phyloP scores from a whole-genome alignment of 2,888 invertebrate species.

The Ennomos erosarius region DNA sequence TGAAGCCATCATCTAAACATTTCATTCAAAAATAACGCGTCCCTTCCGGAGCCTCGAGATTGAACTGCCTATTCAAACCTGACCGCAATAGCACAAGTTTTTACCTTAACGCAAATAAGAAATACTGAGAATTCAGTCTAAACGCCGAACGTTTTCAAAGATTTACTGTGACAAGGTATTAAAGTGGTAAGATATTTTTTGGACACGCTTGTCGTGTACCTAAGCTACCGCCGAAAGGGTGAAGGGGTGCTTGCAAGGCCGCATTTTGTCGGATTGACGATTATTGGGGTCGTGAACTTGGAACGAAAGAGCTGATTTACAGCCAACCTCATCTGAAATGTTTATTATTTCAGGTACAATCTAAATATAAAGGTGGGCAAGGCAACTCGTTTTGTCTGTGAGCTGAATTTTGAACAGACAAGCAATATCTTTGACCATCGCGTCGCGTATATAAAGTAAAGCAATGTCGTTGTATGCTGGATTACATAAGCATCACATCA shows the following conservation, averaged over 20 bases:
- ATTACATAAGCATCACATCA: too few species aligned
- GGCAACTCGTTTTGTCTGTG: constrained; percentile 4
- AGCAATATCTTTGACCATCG: not conserved
- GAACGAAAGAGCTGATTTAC: constrained; percentile 55
- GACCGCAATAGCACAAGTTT: constrained; percentile 12
- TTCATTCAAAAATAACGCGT: constrained; percentile 67
- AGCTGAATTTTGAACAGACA: not conserved
- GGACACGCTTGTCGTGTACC: constrained; percentile 17
- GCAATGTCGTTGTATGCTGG: too few species aligned
- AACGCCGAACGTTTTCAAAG: not conserved
- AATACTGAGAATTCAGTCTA: not conserved
- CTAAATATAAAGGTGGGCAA: constrained; percentile 7
- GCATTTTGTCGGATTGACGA: constrained; percentile 62
- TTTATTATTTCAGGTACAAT: constrained; percentile 46
- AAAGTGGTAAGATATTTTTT: constrained; percentile 12
- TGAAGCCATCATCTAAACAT: constrained; percentile 48
- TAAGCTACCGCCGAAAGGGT: constrained; percentile 53
- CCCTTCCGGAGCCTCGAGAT: constrained; percentile 58
- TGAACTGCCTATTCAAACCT: constrained; percentile 58
- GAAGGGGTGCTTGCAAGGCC: constrained; percentile 65
- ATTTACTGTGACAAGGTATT: constrained; percentile 17
- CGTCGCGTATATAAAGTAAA: not conserved
- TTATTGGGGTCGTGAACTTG: constrained; percentile 64
- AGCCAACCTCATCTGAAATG: constrained; percentile 45
- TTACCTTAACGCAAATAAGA: constrained; percentile 6